Evolutionary conservation across 2,797 vertebrate species (phyloP).

Genomic region (Yasuhikotakia modesta): DNA sequence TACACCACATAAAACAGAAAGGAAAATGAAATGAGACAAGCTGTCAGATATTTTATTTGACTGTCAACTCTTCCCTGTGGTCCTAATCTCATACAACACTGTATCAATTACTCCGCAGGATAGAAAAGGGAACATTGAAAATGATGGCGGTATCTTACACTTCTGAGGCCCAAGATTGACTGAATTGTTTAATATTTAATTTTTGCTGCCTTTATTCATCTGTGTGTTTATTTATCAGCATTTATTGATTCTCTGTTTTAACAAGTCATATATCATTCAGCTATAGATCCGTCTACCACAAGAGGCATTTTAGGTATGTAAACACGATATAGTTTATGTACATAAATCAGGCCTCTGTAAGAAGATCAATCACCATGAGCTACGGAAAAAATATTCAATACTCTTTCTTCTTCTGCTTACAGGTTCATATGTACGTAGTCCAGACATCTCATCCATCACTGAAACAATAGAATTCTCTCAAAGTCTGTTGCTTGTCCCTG

Average conservation of each 20-base stretch:
- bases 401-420: conserved; percentile 22
- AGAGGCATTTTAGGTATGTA: conserved; percentile 14
- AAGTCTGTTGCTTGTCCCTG: conserved; percentile 49
- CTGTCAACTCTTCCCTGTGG: conserved; percentile 71
- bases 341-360: conserved; percentile 26
- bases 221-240: conserved; percentile 35
- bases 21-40: conserved; percentile 62
- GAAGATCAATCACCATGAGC: conserved; percentile 39
- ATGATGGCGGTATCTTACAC: conserved; percentile 58
- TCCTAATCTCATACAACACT: conserved; percentile 64
- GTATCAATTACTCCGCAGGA: conserved; percentile 65
- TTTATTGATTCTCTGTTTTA: conserved; percentile 37
- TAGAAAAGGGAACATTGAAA: conserved; percentile 35
- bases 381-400: conserved; percentile 37
- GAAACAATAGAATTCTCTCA: conserved; percentile 55
- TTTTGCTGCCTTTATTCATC: conserved; percentile 33
- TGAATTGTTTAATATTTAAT: conserved; percentile 20
- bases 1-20: conserved; percentile 63
- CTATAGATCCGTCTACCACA: conserved; percentile 30
- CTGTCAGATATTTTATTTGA: conserved; percentile 71
- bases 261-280: conserved; percentile 15
- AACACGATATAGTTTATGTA: conserved; percentile 17
- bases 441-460: conserved; percentile 52
- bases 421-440: conserved; percentile 36
- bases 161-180: conserved; percentile 52